phyloP scores from a whole-genome alignment of 2,888 invertebrate species.

The Polydesmus complanatus region DNA sequence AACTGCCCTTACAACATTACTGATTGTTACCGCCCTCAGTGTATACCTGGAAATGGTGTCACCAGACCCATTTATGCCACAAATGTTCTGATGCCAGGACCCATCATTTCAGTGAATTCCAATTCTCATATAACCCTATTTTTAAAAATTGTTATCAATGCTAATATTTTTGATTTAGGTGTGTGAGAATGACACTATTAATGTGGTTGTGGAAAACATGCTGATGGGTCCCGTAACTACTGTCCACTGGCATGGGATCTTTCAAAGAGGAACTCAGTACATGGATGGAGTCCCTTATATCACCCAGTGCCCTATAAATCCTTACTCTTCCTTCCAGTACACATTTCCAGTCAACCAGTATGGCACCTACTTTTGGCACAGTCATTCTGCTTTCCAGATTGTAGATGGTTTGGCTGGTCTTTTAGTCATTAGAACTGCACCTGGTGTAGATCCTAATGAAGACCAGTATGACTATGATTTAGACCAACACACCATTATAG shows the following conservation, averaged over 20 bases:
- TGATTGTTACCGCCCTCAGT: constrained; percentile 64
- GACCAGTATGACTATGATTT: constrained; percentile 75
- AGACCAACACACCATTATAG: constrained; percentile 69
- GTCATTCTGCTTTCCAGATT: constrained; percentile 68
- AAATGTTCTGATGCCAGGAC: constrained; percentile 78
- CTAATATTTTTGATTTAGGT: too few species aligned
- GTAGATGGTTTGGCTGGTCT: constrained; percentile 76
- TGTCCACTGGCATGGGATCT: too few species aligned
- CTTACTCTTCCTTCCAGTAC: constrained; percentile 63
- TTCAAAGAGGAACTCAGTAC: too few species aligned
- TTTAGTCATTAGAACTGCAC: constrained; percentile 65
- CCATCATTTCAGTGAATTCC: constrained; percentile 54
- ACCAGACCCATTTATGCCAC: constrained; percentile 58
- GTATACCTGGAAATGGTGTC: constrained; percentile 69
- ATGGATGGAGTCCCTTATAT: too few species aligned
- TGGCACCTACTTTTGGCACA: constrained; percentile 85
- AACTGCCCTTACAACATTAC: constrained; percentile 58
- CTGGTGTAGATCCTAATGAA: constrained; percentile 70
- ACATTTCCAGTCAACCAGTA: constrained; percentile 62
- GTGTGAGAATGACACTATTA: too few species aligned
- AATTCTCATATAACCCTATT: too few species aligned
- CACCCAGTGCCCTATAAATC: constrained; percentile 68
- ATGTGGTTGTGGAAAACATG: too few species aligned
- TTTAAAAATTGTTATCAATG: too few species aligned
- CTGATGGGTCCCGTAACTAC: too few species aligned